Conservation (phyloP, 2,888 invertebrate genomes). For the Embidobia sp. region DNA sequence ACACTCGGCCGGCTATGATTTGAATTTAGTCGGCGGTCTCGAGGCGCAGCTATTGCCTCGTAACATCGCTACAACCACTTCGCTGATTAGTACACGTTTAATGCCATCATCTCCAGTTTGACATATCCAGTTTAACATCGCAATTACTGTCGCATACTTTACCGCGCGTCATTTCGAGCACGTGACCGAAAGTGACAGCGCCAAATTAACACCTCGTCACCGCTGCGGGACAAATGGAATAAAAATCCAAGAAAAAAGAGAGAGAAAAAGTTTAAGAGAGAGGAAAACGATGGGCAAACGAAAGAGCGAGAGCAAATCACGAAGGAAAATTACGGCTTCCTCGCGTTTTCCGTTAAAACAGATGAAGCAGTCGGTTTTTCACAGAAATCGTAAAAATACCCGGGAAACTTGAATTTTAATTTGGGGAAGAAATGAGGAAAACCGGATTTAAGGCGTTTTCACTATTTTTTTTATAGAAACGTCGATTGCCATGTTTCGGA, state of each 20-base stretch:
- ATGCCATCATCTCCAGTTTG: constrained; percentile 48
- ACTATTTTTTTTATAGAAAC: no score
- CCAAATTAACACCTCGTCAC: constrained; percentile 45
- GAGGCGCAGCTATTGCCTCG: constrained; percentile 20
- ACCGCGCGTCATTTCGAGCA: constrained; percentile 40
- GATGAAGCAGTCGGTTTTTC: no score
- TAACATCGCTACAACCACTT: constrained; percentile 27
- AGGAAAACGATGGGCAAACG: no score
- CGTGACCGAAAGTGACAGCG: constrained; percentile 51
- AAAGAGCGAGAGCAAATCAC: no score
- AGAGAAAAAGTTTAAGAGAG: no score
- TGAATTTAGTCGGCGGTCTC: constrained; percentile 25
- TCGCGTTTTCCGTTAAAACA: no score
- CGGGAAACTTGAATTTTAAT: no score
- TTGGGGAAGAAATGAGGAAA: no score
- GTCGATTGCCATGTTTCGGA: no score
- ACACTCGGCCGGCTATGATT: constrained; percentile 25
- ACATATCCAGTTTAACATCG: constrained; percentile 50
- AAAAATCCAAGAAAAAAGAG: not conserved
- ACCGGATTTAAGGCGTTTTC: no score
- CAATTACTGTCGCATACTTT: constrained; percentile 55
- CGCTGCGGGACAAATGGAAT: constrained; percentile 7
- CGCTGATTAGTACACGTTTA: constrained; percentile 45
- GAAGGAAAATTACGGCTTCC: no score
- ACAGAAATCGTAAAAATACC: no score